Conservation (phyloP, 2,113 vertebrate genomes). For the Pseudopodoces humilis region DNA sequence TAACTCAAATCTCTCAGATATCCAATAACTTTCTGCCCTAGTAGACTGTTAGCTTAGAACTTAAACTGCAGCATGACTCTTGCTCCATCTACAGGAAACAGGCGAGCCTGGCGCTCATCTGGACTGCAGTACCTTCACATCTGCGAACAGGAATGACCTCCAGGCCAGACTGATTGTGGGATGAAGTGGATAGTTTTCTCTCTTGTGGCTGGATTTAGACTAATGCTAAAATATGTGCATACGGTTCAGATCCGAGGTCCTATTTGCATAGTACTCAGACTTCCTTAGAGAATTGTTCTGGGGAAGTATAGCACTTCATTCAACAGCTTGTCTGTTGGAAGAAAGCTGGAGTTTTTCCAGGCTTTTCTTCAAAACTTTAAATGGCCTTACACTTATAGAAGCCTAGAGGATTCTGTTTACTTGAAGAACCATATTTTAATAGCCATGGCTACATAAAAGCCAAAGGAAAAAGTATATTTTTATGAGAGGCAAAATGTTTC, state of each 20-base stretch:
- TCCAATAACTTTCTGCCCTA: not conserved
- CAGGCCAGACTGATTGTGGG: not conserved
- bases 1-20: not conserved
- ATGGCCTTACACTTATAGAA: not conserved
- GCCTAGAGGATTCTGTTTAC: not conserved
- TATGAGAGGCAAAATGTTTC: not conserved
- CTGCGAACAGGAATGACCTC: not conserved
- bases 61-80: not conserved
- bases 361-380: not conserved
- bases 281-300: not conserved
- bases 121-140: not conserved
- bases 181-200: not conserved
- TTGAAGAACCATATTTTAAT: not conserved
- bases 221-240: not conserved
- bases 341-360: not conserved
- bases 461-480: not conserved
- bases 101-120: not conserved
- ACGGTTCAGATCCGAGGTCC: not conserved
- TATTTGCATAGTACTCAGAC: not conserved
- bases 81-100: slow-evolving; percentile 59
- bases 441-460: not conserved
- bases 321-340: not conserved
- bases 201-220: not conserved
- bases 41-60: not conserved
- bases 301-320: not conserved